phyloP scores from a whole-genome alignment of 2,797 vertebrate genomes.

The Manis crassicaudata region DNA sequence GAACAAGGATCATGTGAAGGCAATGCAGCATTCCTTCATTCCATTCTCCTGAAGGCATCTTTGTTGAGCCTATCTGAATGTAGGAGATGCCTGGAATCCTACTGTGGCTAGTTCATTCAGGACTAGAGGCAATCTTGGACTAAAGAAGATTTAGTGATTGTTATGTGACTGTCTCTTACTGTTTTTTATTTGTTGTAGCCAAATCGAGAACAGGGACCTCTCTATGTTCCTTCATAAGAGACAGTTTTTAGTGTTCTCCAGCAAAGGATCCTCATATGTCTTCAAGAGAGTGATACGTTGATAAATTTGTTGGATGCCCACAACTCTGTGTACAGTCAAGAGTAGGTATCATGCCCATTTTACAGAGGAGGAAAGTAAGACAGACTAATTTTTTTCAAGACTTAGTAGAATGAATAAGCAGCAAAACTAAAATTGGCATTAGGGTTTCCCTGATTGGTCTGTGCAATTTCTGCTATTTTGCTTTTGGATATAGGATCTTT shows the following conservation, averaged over 20 bases:
- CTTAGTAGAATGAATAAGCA: neutral
- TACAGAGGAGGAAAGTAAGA: neutral
- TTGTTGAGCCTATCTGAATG: neutral
- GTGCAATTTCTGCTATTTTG: neutral
- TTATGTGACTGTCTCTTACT: neutral
- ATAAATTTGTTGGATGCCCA: neutral
- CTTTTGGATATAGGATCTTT: neutral
- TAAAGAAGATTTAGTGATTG: neutral
- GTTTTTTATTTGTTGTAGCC: neutral
- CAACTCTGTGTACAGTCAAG: neutral
- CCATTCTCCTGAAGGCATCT: neutral
- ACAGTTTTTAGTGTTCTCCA: neutral
- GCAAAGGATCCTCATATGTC: neutral
- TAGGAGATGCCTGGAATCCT: neutral
- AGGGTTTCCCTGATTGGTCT: neutral
- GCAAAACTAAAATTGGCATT: neutral
- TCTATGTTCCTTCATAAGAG: neutral
- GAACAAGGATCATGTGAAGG: neutral
- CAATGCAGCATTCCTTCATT: neutral
- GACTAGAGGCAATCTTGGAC: neutral
- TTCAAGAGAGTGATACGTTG: neutral
- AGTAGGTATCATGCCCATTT: neutral
- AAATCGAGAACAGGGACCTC: neutral
- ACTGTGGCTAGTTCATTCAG: neutral
- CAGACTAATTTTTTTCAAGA: neutral